Percentiles rank a stretch among this genome's conserved stretches.
Conservation (phyloP, 2,797 vertebrate genomes). For the Philypnodon macrostomus region DNA sequence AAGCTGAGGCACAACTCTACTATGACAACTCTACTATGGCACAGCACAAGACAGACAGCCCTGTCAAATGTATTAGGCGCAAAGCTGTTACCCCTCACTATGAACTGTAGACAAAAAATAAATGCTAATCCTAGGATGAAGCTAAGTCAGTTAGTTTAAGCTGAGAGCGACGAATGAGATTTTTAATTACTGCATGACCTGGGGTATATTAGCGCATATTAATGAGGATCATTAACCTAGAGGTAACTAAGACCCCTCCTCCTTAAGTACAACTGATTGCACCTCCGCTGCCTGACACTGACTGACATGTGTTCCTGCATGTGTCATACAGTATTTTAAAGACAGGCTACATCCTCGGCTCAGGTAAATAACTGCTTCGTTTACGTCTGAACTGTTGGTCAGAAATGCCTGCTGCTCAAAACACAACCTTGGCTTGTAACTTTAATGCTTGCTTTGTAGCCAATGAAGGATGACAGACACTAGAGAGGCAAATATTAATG, state of each 20-base stretch:
- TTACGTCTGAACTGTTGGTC: conserved; percentile 29
- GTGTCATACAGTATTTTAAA: conserved; percentile 28
- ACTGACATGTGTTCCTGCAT: conserved; percentile 20
- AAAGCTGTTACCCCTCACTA: conserved; percentile 35
- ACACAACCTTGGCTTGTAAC: conserved; percentile 30
- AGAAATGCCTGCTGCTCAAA: conserved; percentile 18
- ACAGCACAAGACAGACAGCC: conserved; percentile 33
- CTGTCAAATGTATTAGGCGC: conserved; percentile 41
- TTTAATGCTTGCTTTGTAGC: conserved; percentile 29
- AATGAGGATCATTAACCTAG: conserved; percentile 86
- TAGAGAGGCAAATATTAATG: conserved; percentile 3
- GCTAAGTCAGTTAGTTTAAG: conserved; percentile 71
- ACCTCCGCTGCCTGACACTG: conserved; percentile 61
- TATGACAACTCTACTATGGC: conserved; percentile 27
- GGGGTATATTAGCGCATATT: conserved; percentile 85
- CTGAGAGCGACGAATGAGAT: conserved; percentile 79
- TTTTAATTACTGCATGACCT: conserved; percentile 87
- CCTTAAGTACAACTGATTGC: conserved; percentile 82
- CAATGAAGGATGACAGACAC: conserved; percentile 11
- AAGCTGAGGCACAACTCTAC: conserved; percentile 55
- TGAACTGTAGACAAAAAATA: conserved; percentile 67
- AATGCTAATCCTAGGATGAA: conserved; percentile 66
- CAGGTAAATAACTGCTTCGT: conserved; percentile 50
- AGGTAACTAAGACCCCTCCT: conserved; percentile 84
- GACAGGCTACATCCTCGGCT: conserved; percentile 38